A percentile compares a stretch with the other conserved stretches of the same genome.
Conservation (phyloP, 2,113 vertebrate species). For the Crocuta crocuta region DNA sequence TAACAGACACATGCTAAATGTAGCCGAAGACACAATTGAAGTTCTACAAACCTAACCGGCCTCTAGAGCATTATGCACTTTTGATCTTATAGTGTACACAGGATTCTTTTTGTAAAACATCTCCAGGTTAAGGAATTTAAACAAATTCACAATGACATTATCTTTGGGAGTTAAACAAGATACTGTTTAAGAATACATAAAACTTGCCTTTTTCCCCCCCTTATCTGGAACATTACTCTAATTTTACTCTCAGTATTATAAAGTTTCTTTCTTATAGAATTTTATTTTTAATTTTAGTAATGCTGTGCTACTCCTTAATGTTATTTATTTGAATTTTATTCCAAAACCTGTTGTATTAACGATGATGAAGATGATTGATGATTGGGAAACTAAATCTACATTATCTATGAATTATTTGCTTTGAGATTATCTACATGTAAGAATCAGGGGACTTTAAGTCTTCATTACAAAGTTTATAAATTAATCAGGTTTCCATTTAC, state of each 20-base stretch:
- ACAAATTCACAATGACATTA: background rate
- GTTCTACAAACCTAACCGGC: background rate
- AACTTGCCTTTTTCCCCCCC: background rate
- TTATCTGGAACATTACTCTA: background rate
- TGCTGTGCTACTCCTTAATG: slow-evolving; percentile 17
- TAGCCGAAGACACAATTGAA: background rate
- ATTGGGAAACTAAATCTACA: background rate
- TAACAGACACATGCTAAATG: no score
- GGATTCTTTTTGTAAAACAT: background rate
- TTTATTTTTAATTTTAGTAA: background rate
- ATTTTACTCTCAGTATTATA: slow-evolving; percentile 9
- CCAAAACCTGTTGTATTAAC: background rate
- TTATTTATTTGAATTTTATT: slow-evolving; percentile 51
- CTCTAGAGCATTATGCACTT: background rate
- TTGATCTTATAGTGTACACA: background rate
- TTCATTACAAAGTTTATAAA: slow-evolving; percentile 2
- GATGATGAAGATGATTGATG: slow-evolving; percentile 51
- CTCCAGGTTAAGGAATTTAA: background rate
- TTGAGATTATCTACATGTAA: slow-evolving; percentile 53
- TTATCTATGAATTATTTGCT: slow-evolving; percentile 45
- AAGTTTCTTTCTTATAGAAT: background rate
- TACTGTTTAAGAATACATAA: background rate
- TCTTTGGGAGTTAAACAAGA: background rate
- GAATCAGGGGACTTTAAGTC: slow-evolving; percentile 6
- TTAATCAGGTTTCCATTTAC: slow-evolving; percentile 66